Conservation (phyloP, 1,140 invertebrate genomes). For the Caenorhabditis elegans region WBcel235 BX284606.5:7458001-7458500, state of each 20-base stretch:
- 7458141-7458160: background rate
- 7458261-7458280: too few relatives aligned
- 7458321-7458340: background rate
- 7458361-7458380: slow-evolving; percentile 17
- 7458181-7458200: too few relatives aligned
- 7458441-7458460: background rate
- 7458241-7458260: too few relatives aligned
- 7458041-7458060: background rate
- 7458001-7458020: slow-evolving; percentile 30
- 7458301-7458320: background rate
- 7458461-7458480: background rate
- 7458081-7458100: background rate
- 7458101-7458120: slow-evolving; percentile 32
- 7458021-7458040: slow-evolving; percentile 31
- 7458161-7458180: background rate
- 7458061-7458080: background rate
- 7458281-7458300: slow-evolving; percentile 3
- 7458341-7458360: slow-evolving; percentile 18
- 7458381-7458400: slow-evolving; percentile 6
- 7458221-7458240: background rate
- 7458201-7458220: background rate
- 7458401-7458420: slow-evolving; percentile 24
- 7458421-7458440: slow-evolving; percentile 19
- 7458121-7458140: slow-evolving; percentile 26
- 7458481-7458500: background rate